phyloP scores from a whole-genome alignment of 2,113 vertebrate species.

The Mirza zaza region DNA sequence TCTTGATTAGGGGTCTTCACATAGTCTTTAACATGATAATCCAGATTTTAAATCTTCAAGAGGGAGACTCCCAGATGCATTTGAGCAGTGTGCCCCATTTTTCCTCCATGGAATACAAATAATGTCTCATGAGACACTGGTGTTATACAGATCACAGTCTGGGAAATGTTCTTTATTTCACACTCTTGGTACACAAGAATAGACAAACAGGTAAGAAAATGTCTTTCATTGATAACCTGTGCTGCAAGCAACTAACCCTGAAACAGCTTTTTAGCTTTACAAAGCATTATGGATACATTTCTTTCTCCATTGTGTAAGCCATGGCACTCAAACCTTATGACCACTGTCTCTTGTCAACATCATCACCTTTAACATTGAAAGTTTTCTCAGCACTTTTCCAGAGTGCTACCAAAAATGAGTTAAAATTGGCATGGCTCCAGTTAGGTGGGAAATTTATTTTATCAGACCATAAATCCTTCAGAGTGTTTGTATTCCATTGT shows the following conservation, averaged over 20 bases:
- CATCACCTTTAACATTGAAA: background rate
- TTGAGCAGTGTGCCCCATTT: background rate
- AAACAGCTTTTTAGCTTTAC: background rate
- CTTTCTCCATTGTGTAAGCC: background rate
- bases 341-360: background rate
- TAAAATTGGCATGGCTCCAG: background rate
- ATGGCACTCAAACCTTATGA: background rate
- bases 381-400: background rate
- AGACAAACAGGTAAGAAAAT: background rate
- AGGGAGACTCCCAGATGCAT: background rate
- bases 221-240: background rate
- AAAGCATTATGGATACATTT: background rate
- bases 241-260: background rate
- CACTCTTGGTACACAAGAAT: background rate
- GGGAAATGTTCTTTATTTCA: constrained; percentile 26
- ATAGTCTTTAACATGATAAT: background rate
- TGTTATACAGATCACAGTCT: background rate
- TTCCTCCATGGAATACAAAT: background rate
- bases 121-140: background rate
- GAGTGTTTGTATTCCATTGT: background rate
- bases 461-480: background rate
- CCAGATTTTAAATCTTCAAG: background rate
- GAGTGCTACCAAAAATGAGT: background rate
- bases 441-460: background rate
- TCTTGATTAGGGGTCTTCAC: background rate